Evolutionary conservation across 2,113 vertebrate genomes (phyloP), one percentile per base, ranked within the genome.

Genomic region (Benitochromis conjunctus): DNA sequence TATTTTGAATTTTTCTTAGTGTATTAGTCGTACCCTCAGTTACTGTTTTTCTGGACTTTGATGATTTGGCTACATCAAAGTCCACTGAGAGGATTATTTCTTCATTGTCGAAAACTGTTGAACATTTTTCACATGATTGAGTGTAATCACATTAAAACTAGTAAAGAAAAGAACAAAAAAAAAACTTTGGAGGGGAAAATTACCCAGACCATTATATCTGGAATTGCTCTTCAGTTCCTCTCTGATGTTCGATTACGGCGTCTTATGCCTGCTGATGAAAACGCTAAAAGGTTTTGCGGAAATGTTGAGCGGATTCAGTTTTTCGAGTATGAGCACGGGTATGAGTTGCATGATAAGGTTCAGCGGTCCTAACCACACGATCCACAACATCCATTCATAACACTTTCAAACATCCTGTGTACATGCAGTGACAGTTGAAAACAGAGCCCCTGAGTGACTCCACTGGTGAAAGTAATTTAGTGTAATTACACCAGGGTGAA

Each of bases 401-500:
- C 58, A 26, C 34, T 46, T 54, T 36, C 55, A 86, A 84, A 82
- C 83, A 85, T 92, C 84, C 85, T 90, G 90, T 93, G 83, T 87
- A 60, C 69, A 71, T 82, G 55, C 85, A 38, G 62, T 58, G 18
- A 2, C 53, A 57, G 69, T 3, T 43, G 57, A 43, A 89, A 82
- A 79, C 87, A 51, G 66, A 89, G 5, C 57, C 82, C 76, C 53
- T 66, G 60, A 81, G 55, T 64, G 79, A 86, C 80, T 91, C 88
- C 76, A 82, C 84, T 87, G 83, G 85, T 57, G 87, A 84, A 80
- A 83, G 86, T 89, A 85, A 92, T 96, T 95, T 96, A 92, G 86
- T 86, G 95, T 96, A 96, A 97, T 96, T 96, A 96, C 92, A 85
- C 48, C 89, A 87, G 96, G 92, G 71, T 94, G 94, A 96, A 94